phyloP scores from a whole-genome alignment of 2,797 vertebrate genomes.

The Lagodon rhomboides region DNA sequence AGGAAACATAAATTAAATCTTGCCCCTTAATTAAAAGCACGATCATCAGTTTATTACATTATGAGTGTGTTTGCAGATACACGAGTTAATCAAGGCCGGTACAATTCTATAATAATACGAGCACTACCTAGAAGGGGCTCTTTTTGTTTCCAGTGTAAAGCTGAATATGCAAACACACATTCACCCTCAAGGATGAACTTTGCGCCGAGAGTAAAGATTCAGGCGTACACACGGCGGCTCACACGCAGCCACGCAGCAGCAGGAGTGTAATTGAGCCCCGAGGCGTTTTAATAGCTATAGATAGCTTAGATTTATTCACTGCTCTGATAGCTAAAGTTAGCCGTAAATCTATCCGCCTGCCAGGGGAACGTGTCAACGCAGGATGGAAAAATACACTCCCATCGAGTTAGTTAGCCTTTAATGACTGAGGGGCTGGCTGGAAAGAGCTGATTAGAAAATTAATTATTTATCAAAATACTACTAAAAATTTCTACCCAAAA shows the following conservation, averaged over 20 bases:
- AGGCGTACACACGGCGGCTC: slow-evolving; percentile 13
- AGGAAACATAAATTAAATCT: not conserved
- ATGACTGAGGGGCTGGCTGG: slow-evolving; percentile 72
- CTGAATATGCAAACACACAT: slow-evolving; percentile 5
- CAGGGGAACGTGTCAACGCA: slow-evolving; percentile 70
- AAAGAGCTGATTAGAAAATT: slow-evolving; percentile 82
- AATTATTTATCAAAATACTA: slow-evolving; percentile 85
- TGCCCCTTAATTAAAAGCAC: not conserved
- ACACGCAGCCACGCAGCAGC: slow-evolving; percentile 10
- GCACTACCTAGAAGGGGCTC: not conserved
- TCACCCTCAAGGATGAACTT: slow-evolving; percentile 2
- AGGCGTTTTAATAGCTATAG: slow-evolving; percentile 72
- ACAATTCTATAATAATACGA: not conserved
- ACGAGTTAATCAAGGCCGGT: not conserved
- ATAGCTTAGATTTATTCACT: slow-evolving; percentile 75
- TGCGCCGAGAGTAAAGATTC: slow-evolving; percentile 2
- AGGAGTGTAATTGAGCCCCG: slow-evolving; percentile 33
- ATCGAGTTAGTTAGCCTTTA: slow-evolving; percentile 73
- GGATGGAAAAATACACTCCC: slow-evolving; percentile 73
- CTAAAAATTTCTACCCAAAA: slow-evolving; percentile 78
- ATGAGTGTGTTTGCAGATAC: not conserved
- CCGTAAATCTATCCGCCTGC: slow-evolving; percentile 79
- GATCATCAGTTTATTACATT: not conserved
- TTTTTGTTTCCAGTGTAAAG: not conserved
- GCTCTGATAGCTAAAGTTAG: slow-evolving; percentile 82